These are phyloP conservation scores for Apeira syringaria DNA, from an alignment of 2,888 invertebrate genomes.

Conservation along the genomic window DNA sequence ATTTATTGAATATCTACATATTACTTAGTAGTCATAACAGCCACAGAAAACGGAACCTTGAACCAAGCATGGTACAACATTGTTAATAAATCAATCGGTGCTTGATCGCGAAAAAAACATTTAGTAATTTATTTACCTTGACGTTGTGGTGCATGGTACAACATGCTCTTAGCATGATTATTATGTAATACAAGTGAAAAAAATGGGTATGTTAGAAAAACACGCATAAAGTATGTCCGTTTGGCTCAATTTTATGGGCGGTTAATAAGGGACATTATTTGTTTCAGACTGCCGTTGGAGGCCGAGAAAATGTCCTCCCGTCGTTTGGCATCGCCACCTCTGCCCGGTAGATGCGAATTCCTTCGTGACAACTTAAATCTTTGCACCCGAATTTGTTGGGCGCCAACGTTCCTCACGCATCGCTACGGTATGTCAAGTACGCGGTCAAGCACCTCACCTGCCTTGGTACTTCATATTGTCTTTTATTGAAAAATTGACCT, in stretches of 20 bases:
- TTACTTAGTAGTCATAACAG: no score
- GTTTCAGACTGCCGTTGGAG: conserved; percentile 35
- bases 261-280: conserved; percentile 53
- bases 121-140: no score
- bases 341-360: conserved; percentile 42
- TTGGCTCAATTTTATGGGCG: conserved; percentile 43
- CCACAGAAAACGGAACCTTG: no score
- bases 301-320: conserved; percentile 13
- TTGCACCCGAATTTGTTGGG: conserved; percentile 60
- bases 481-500: conserved; percentile 15
- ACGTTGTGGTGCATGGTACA: no score
- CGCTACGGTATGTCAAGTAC: conserved; percentile 52
- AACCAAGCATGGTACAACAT: no score
- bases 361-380: conserved; percentile 61
- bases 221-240: conserved; percentile 40
- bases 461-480: conserved; percentile 19
- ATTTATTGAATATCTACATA: no score
- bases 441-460: conserved; percentile 72
- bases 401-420: conserved; percentile 47
- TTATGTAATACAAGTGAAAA: no score
- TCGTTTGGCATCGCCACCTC: conserved; percentile 23
- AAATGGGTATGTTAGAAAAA: conserved; percentile 41
- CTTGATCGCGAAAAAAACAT: no score
- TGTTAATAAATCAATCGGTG: no score
- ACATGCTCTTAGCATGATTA: no score